Conservation (phyloP, 2,888 invertebrate species). For the Tetanocera ferruginea region DNA sequence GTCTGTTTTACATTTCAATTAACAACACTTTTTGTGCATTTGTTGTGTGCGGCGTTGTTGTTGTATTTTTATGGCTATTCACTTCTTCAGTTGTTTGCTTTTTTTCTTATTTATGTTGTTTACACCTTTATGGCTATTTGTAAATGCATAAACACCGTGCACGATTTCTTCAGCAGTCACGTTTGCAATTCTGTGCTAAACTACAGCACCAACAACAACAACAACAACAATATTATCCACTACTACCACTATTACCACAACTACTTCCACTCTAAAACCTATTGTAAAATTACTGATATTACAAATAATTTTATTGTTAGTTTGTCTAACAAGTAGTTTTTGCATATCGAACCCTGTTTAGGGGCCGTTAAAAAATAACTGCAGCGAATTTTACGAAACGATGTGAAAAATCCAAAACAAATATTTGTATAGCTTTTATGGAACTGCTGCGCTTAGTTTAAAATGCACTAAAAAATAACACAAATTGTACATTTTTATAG, state of each 20-base stretch:
- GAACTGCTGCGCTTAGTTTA: no score
- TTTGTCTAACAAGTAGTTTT: neutral
- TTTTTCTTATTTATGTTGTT: slow-evolving; percentile 12
- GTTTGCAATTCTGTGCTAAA: neutral
- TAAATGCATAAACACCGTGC: slow-evolving; percentile 18
- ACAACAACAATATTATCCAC: neutral
- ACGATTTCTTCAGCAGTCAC: slow-evolving; percentile 22
- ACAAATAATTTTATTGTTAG: slow-evolving; percentile 17
- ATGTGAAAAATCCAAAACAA: no score
- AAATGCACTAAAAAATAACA: no score
- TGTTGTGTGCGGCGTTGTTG: no score
- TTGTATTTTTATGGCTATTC: slow-evolving; percentile 44
- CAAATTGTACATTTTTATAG: no score
- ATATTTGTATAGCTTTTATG: no score
- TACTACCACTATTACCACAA: neutral
- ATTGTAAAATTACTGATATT: slow-evolving; percentile 1
- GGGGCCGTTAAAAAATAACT: no score
- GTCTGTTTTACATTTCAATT: slow-evolving; percentile 39
- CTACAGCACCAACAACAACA: slow-evolving; percentile 8
- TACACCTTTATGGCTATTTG: neutral
- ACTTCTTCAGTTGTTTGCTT: slow-evolving; percentile 41
- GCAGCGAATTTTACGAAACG: no score
- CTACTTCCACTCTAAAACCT: neutral
- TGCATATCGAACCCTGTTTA: neutral
- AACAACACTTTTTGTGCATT: slow-evolving; percentile 44